A percentile compares a stretch with the other conserved stretches of the same genome.
These are phyloP conservation scores for Conistra vaccinii DNA, from an alignment of 2,888 invertebrate genomes.

Conservation along the genomic window DNA sequence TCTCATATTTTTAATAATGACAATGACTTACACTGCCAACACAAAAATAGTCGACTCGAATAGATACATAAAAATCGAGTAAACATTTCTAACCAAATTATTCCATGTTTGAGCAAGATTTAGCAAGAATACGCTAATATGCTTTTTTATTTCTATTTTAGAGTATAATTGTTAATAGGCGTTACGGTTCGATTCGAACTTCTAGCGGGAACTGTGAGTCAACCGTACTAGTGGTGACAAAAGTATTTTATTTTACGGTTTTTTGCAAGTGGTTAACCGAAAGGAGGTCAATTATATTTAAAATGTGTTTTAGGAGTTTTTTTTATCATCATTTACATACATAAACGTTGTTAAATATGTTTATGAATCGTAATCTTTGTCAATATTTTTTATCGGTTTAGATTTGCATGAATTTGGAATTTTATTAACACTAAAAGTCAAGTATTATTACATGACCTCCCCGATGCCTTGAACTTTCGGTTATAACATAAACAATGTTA, in stretches of 20 bases:
- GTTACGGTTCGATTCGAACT: constrained; percentile 54
- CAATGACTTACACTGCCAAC: neutral
- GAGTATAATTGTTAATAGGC: constrained; percentile 54
- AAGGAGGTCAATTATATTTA: constrained; percentile 52
- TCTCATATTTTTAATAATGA: neutral
- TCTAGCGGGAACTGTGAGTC: constrained; percentile 63
- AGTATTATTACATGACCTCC: constrained; percentile 28
- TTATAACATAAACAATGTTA: constrained; percentile 25
- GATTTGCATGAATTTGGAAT: constrained; percentile 19
- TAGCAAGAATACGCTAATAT: constrained; percentile 52
- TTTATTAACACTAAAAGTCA: constrained; percentile 17
- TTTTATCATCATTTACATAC: constrained; percentile 10
- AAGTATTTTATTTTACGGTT: constrained; percentile 49
- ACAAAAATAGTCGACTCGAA: constrained; percentile 17
- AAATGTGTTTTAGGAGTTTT: neutral
- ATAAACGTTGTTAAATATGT: constrained; percentile 7
- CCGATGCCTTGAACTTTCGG: constrained; percentile 40
- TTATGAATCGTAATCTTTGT: neutral
- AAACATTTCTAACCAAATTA: constrained; percentile 26
- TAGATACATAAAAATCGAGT: constrained; percentile 4
- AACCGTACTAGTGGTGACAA: constrained; percentile 47
- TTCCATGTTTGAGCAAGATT: constrained; percentile 48
- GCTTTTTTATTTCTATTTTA: constrained; percentile 52
- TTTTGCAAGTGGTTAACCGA: constrained; percentile 29
- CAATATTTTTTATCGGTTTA: constrained; percentile 29